Base-by-base conservation (phyloP, 2,888 invertebrate species). In the Lagria hirta region DNA sequence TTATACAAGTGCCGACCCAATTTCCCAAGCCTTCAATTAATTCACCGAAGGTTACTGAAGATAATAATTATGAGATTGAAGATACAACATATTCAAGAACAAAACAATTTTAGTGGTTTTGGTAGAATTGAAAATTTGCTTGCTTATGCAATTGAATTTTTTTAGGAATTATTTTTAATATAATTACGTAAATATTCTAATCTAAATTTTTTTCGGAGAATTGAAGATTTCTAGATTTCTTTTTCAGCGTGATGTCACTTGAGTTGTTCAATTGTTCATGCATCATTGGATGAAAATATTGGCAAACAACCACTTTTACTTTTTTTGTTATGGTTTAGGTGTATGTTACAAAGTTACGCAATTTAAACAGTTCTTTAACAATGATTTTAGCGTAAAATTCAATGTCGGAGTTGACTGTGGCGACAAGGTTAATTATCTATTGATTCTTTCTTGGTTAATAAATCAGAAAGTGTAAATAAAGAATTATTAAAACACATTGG, bases 231-330 rank as follows among this genome's bases (percentile, higher is more conserved):
- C 42, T 46, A 44, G 40, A 42, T 47, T 47, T 48, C 38, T 43
- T 43, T 30, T 13, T 16, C n/a, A 34, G 38, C 41, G 35, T 48
- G 48, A 44, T 44, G 44, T 44, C 44, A 40, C 37, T 45, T 10
- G 21, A 45, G 36, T 45, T 49, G 45, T 41, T 40, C 42, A 49
- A 49, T 42, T 45, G 45, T 49, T 49, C 37, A 49, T 32, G 78
- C 75, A 44, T 71, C 41, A 14, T 16, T 38, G 48, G 27, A 23
- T 20, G 26, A 34, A 37, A 38, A 48, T 35, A 30, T 43, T 48
- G 36, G 42, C 48, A 48, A 37, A 48, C 43, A 48, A 26, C 42
- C 27, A 48, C 48, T 48, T 43, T 43, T 48, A 48, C 48, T 43
- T 45, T 48, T 47, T 18, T 45, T 45, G 33, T 41, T 41, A 33